Percentiles rank a stretch among this genome's conserved stretches.
Evolutionary conservation across 2,113 vertebrate species (phyloP).

Genomic region (Crotalus viridis): DNA sequence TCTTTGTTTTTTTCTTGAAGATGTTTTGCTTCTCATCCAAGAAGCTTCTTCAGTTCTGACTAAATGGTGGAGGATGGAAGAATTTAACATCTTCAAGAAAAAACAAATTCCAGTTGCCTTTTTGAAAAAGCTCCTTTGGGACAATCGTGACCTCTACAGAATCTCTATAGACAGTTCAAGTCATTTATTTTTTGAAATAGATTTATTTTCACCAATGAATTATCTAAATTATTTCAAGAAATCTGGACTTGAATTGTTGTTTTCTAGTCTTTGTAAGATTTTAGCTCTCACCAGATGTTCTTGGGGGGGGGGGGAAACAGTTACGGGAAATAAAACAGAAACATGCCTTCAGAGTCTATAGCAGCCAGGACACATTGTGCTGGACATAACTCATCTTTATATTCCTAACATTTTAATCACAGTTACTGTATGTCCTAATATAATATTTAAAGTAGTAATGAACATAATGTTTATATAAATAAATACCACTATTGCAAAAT

Average conservation of each 20-base stretch:
- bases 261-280: not conserved
- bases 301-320: not conserved
- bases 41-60: not conserved
- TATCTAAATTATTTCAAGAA: not conserved
- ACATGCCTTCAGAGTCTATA: not conserved
- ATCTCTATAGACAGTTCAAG: not conserved
- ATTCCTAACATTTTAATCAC: not conserved
- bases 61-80: not conserved
- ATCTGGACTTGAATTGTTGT: not conserved
- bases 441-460: not conserved
- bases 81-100: not conserved
- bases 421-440: not conserved
- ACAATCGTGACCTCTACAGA: not conserved
- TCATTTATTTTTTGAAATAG: not conserved
- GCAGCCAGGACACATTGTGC: not conserved
- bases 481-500: not conserved
- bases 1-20: not conserved
- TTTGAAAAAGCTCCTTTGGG: not conserved
- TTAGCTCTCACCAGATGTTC: slow-evolving; percentile 4
- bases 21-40: not conserved
- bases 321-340: not conserved
- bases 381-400: not conserved
- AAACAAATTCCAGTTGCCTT: not conserved
- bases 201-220: not conserved
- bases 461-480: not conserved